phyloP scores from a whole-genome alignment of 2,113 vertebrate genomes.

The Shinisaurus crocodilurus region DNA sequence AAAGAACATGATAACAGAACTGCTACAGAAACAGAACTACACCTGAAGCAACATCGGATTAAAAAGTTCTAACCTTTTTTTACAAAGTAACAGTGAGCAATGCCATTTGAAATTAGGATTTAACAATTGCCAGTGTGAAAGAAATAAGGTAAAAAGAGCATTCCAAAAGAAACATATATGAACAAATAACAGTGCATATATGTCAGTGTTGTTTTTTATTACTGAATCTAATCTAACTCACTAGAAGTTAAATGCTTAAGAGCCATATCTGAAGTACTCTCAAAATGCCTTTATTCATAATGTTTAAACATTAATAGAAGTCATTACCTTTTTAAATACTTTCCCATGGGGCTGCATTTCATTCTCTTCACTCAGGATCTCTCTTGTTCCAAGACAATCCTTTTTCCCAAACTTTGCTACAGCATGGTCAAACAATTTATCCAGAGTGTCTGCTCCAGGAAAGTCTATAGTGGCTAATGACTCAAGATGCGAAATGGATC shows the following conservation, averaged over 20 bases:
- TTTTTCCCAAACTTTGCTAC: slow-evolving; percentile 84
- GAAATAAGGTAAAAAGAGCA: too few species aligned
- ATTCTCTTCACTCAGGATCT: slow-evolving; percentile 91
- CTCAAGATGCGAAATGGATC: slow-evolving; percentile 87
- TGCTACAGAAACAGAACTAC: neutral
- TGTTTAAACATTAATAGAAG: neutral
- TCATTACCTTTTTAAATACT: slow-evolving; percentile 95
- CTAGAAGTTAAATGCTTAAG: neutral
- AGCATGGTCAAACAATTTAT: slow-evolving; percentile 91
- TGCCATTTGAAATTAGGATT: neutral
- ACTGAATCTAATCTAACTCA: neutral
- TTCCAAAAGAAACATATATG: neutral
- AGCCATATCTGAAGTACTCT: fast-evolving
- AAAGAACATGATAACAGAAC: neutral
- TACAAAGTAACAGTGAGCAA: neutral
- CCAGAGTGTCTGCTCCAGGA: slow-evolving; percentile 90
- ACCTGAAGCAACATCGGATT: neutral
- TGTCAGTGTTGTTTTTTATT: neutral
- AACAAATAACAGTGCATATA: too few species aligned
- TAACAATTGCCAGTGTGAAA: neutral
- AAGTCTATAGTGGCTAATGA: slow-evolving; percentile 88
- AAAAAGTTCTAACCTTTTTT: neutral
- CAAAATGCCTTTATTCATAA: neutral
- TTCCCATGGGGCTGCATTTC: slow-evolving; percentile 94
- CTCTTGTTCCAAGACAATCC: slow-evolving; percentile 90